phyloP scores from a whole-genome alignment of 2,113 vertebrate genomes.

The Caretta caretta region DNA sequence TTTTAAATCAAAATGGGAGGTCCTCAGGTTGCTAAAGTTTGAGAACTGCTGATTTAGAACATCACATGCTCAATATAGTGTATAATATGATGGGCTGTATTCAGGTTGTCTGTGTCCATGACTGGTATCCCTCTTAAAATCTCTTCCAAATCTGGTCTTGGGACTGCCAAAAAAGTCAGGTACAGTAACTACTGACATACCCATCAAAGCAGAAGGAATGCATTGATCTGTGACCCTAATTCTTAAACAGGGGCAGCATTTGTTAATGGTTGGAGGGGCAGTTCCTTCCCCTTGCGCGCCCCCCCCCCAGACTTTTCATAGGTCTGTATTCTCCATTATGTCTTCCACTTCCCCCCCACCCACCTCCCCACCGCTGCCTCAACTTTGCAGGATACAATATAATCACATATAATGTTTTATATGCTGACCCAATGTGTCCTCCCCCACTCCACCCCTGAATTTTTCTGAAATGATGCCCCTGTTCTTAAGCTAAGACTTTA shows the following conservation, averaged over 20 bases:
- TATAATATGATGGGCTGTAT: background rate
- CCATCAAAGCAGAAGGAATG: background rate
- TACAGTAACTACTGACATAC: background rate
- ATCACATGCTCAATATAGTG: background rate
- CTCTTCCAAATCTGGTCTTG: background rate
- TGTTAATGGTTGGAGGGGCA: background rate
- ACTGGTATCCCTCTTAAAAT: background rate
- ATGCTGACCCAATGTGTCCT: background rate
- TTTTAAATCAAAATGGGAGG: too few species aligned
- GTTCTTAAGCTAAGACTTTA: background rate
- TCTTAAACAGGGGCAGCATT: background rate
- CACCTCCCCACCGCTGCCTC: background rate
- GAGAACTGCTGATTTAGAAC: background rate
- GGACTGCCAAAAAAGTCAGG: background rate
- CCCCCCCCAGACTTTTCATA: background rate
- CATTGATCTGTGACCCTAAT: background rate
- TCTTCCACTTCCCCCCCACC: background rate
- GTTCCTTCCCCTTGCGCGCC: too few species aligned
- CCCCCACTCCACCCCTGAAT: background rate
- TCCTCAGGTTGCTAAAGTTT: too few species aligned
- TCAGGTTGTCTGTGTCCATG: background rate
- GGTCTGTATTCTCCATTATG: background rate
- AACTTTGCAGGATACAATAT: background rate
- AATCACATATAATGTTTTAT: background rate
- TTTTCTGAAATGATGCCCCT: background rate